A percentile compares a stretch with the other conserved stretches of the same genome.
These are phyloP conservation scores for Cabera pusaria DNA, from an alignment of 2,888 invertebrate species.

Conservation along the genomic window DNA sequence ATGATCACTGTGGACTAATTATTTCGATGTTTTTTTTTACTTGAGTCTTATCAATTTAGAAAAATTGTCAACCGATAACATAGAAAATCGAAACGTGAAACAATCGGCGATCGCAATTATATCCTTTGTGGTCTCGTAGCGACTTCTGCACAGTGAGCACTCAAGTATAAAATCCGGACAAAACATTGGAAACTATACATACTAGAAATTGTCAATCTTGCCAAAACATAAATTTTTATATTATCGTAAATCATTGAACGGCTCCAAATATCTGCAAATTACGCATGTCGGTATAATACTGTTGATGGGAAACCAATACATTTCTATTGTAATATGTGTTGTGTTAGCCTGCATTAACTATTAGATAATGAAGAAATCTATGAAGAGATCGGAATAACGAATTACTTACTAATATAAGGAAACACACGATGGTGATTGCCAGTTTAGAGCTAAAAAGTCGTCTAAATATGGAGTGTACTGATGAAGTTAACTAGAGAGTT, in stretches of 20 bases:
- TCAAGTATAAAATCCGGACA: slow-evolving; percentile 76
- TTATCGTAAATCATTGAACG: slow-evolving; percentile 70
- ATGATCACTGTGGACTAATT: slow-evolving; percentile 79
- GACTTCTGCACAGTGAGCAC: slow-evolving; percentile 72
- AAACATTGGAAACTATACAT: slow-evolving; percentile 42
- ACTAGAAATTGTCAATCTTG: slow-evolving; percentile 43
- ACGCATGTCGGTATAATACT: slow-evolving; percentile 78
- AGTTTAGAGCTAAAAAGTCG: slow-evolving; percentile 59
- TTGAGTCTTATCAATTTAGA: slow-evolving; percentile 78
- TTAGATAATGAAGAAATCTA: slow-evolving; percentile 74
- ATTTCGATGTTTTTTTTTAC: slow-evolving; percentile 81
- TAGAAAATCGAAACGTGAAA: slow-evolving; percentile 56
- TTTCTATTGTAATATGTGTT: slow-evolving; percentile 81
- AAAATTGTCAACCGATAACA: slow-evolving; percentile 79
- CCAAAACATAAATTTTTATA: slow-evolving; percentile 64
- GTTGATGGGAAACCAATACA: slow-evolving; percentile 78
- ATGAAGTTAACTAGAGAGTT: slow-evolving; percentile 26
- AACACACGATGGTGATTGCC: slow-evolving; percentile 50
- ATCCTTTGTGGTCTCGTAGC: slow-evolving; percentile 79
- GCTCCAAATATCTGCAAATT: slow-evolving; percentile 79
- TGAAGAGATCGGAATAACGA: slow-evolving; percentile 78
- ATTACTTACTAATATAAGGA: slow-evolving; percentile 78
- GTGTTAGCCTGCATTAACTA: slow-evolving; percentile 76
- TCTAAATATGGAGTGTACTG: slow-evolving; percentile 25
- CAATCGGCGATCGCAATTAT: slow-evolving; percentile 63